Conservation (phyloP, 2,113 vertebrate genomes). For the Brienomyrus brachyistius region DNA sequence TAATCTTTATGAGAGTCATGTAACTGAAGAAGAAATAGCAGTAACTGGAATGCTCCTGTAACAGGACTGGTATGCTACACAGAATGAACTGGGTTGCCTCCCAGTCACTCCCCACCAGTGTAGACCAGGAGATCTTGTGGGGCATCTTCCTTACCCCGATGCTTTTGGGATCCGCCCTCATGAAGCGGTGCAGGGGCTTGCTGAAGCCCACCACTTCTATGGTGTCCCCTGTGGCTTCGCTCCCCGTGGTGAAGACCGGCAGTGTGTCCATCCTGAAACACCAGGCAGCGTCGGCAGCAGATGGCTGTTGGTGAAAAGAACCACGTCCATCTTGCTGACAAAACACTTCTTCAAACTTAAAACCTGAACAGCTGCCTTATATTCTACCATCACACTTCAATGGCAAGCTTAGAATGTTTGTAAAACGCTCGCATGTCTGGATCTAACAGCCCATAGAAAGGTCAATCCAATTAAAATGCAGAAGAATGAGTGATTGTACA, state of each 20-base stretch:
- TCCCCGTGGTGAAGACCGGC: not conserved
- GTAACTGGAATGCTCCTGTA: not conserved
- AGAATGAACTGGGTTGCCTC: not conserved
- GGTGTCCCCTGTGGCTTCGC: not conserved
- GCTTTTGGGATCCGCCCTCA: conserved; percentile 54
- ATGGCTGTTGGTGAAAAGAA: not conserved
- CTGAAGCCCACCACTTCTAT: conserved; percentile 36
- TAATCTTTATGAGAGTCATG: not conserved
- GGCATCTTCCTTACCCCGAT: conserved; percentile 44
- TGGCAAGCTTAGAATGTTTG: not conserved
- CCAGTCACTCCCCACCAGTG: not conserved
- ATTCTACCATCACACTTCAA: not conserved
- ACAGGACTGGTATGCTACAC: not conserved
- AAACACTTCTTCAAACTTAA: not conserved
- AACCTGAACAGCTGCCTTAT: not conserved
- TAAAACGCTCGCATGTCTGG: not conserved
- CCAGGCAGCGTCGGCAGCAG: not conserved
- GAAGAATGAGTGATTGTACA: not conserved
- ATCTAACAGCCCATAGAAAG: not conserved
- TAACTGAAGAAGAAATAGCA: not conserved
- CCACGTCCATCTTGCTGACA: not conserved
- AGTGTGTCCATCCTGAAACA: not conserved
- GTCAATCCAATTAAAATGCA: not conserved
- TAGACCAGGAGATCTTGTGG: not conserved
- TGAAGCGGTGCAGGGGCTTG: conserved; percentile 64